A percentile compares a stretch with the other conserved stretches of the same genome.
Evolutionary conservation across 2,113 vertebrate genomes (phyloP).

Genomic region (Leucosticte australis): DNA sequence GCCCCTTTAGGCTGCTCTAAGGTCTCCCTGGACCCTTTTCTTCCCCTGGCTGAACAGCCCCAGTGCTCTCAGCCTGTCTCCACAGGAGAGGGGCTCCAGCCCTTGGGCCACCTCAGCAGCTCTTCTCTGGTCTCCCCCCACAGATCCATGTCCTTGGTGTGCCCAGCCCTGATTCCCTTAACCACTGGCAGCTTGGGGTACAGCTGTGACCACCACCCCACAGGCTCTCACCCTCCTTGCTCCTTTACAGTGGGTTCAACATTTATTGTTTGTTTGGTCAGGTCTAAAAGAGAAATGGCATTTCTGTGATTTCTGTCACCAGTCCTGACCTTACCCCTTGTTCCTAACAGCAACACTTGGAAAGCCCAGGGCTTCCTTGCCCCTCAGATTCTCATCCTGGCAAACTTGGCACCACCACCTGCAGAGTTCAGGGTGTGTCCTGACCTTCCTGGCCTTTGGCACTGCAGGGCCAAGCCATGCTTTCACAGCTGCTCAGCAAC

Average conservation of each 20-base stretch:
- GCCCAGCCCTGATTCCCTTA: neutral
- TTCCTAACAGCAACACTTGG: neutral
- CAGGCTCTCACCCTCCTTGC: neutral
- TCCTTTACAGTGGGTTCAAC: neutral
- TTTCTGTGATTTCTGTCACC: neutral
- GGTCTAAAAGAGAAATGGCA: neutral
- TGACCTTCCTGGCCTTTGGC: neutral
- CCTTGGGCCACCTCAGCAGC: neutral
- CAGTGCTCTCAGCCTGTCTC: neutral
- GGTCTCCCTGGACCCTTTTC: neutral
- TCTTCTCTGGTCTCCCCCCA: neutral
- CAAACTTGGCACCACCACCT: neutral
- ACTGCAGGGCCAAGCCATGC: too few relatives aligned
- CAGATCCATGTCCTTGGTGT: neutral
- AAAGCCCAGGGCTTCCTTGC: neutral
- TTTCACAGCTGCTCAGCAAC: neutral
- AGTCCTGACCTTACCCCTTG: neutral
- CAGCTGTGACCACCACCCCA: neutral
- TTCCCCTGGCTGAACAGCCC: neutral
- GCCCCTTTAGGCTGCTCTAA: neutral
- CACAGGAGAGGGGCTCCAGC: neutral
- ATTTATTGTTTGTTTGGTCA: neutral
- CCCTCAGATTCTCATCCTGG: neutral
- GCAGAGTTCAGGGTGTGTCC: neutral
- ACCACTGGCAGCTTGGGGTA: neutral